Conservation (phyloP, 2,113 vertebrate genomes). For the Chlorodrepanis virens region DNA sequence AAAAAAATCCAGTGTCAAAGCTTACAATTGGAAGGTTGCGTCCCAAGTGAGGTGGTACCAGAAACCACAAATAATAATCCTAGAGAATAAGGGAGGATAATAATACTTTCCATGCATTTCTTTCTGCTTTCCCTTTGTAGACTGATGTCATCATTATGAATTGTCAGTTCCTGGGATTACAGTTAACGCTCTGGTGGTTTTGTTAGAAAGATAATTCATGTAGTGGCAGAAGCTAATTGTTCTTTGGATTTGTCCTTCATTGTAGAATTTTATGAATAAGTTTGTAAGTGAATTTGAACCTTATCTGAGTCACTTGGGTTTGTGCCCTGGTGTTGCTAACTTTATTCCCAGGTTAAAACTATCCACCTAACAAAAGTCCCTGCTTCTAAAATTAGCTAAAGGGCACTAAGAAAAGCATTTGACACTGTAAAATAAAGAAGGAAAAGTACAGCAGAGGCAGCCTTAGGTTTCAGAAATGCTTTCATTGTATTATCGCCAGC, state of each 20-base stretch:
- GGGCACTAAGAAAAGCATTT: background rate
- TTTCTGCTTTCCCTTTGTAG: slow-evolving; percentile 34
- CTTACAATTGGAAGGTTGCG: background rate
- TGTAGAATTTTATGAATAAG: slow-evolving; percentile 42
- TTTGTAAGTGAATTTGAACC: slow-evolving; percentile 11
- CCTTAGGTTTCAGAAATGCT: slow-evolving; percentile 33
- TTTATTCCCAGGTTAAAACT: slow-evolving; percentile 18
- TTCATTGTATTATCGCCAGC: background rate
- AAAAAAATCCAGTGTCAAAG: background rate
- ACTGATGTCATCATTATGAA: slow-evolving; percentile 45
- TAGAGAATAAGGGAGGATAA: slow-evolving; percentile 4
- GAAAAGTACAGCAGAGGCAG: slow-evolving; percentile 7
- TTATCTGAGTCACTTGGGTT: background rate
- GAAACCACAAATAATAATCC: slow-evolving; percentile 42
- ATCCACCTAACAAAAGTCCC: slow-evolving; percentile 1
- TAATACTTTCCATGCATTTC: slow-evolving; percentile 21
- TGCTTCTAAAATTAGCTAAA: slow-evolving; percentile 4
- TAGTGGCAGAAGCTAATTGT: slow-evolving; percentile 42
- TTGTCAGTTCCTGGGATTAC: slow-evolving; percentile 34
- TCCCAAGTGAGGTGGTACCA: background rate
- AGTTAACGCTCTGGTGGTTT: background rate
- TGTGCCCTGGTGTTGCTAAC: background rate
- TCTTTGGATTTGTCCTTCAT: slow-evolving; percentile 35
- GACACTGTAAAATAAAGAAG: background rate
- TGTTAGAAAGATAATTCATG: slow-evolving; percentile 38